phyloP scores from a whole-genome alignment of 2,797 vertebrate genomes.

The Eptatretus atami region DNA sequence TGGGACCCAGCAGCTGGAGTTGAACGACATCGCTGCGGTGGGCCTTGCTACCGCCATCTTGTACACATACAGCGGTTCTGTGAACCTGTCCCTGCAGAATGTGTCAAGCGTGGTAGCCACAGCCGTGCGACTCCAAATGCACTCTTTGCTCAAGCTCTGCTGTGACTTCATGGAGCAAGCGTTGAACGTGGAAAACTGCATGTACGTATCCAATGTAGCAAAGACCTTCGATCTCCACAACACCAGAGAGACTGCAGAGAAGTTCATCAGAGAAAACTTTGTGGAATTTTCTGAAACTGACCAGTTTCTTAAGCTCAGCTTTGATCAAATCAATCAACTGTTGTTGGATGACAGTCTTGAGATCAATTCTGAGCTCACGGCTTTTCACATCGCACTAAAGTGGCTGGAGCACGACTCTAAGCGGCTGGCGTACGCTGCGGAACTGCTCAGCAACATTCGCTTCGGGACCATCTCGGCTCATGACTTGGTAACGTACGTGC shows the following conservation, averaged over 20 bases:
- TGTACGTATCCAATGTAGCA: slow-evolving; percentile 78
- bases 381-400: slow-evolving; percentile 89
- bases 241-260: slow-evolving; percentile 52
- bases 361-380: slow-evolving; percentile 72
- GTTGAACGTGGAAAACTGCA: slow-evolving; percentile 84
- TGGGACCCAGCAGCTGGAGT: slow-evolving; percentile 44
- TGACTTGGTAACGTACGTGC: slow-evolving; percentile 77
- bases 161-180: slow-evolving; percentile 80
- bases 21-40: slow-evolving; percentile 53
- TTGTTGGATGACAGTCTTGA: slow-evolving; percentile 69
- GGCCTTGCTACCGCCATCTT: slow-evolving; percentile 70
- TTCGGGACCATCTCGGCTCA: slow-evolving; percentile 92
- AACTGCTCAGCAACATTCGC: slow-evolving; percentile 56
- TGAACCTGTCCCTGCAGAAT: slow-evolving; percentile 71
- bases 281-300: slow-evolving; percentile 95
- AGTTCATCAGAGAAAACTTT: slow-evolving; percentile 88
- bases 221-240: slow-evolving; percentile 65
- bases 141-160: slow-evolving; percentile 80
- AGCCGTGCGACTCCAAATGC: slow-evolving; percentile 52
- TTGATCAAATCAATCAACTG: slow-evolving; percentile 89
- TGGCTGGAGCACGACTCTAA: slow-evolving; percentile 97
- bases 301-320: slow-evolving; percentile 90
- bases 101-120: slow-evolving; percentile 88
- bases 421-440: slow-evolving; percentile 57
- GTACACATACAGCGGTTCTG: slow-evolving; percentile 79